Conservation (phyloP, 1,140 invertebrate species). For the Hyles euphorbiae region DNA sequence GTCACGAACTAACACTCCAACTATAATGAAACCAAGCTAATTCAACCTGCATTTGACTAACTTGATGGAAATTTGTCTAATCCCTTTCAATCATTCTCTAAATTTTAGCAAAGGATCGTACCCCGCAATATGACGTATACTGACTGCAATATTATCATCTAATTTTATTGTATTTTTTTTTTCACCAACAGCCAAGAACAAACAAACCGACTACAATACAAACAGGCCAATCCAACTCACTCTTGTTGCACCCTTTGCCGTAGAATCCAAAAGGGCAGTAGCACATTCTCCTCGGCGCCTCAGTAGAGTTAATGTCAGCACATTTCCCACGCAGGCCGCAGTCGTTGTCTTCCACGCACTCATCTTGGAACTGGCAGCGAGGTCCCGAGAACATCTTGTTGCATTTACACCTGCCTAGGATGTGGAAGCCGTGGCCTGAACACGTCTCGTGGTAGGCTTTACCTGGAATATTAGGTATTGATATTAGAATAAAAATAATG, state of each 20-base stretch:
- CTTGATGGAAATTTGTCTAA: no score
- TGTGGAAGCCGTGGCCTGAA: constrained; percentile 86
- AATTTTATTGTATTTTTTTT: no score
- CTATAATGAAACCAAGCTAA: no score
- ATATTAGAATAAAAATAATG: no score
- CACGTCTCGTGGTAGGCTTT: constrained; percentile 88
- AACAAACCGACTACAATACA: no score
- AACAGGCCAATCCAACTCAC: constrained; percentile 69
- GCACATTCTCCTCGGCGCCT: constrained; percentile 88
- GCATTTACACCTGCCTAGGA: constrained; percentile 87
- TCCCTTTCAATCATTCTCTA: no score
- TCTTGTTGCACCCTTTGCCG: constrained; percentile 85
- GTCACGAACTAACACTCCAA: no score
- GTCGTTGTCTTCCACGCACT: constrained; percentile 88
- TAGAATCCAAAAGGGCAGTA: constrained; percentile 93
- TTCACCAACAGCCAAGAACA: no score
- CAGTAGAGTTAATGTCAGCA: constrained; percentile 85
- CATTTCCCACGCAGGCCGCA: constrained; percentile 91
- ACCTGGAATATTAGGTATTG: constrained; percentile 54
- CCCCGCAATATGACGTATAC: no score
- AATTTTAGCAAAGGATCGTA: no score
- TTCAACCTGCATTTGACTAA: no score
- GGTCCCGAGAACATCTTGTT: constrained; percentile 87
- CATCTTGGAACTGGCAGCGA: constrained; percentile 89
- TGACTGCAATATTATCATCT: no score